Evolutionary conservation across 2,888 invertebrate genomes (phyloP), one percentile per base, ranked within the genome.

Genomic region (Pardosa pseudoannulata): DNA sequence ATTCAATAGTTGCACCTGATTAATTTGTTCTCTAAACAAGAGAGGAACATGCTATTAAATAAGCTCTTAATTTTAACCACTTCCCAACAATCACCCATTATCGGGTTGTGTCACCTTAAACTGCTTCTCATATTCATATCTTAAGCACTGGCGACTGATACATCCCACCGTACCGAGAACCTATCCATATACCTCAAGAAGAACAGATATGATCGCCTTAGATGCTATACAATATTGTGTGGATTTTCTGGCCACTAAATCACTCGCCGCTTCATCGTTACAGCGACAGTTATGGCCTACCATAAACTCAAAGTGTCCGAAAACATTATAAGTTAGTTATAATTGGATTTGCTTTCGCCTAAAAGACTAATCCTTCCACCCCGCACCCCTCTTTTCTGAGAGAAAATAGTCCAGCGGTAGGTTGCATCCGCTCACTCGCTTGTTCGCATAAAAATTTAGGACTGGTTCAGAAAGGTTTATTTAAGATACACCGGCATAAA

Each of bases 231-330:
- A 3, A 56, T 56, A 23, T 13, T 5, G 56, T 56, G 23, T 2
- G 23, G 56, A 56, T 56, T 56, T 56, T 56, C 23, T 1, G 19
- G 23, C 7, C 23, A 1, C 3, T 56, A 56, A 56, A 56, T 56
- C 56, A 23, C 23, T 11, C 23, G 1, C 1, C 1, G 23, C 23
- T 56, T 23, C 23, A 56, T 56, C 56, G 56, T 23, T 56, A 56
- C 19, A 56, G 11, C 11, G 56, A 56, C 56, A 56, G 56, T 56
- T 56, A 56, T 56, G 56, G 16, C 13, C 56, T 19, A 1, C 56
- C 56, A 56, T 56, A 56, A 56, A 56, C 56, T 56, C 23, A 56
- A 56, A 56, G 56, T 5, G 56, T 56, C 56, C 56, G 56, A 23
- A 56, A 56, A 56, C 56, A 56, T 56, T 56, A 23, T 23, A 23